Percentiles rank a stretch among this genome's conserved stretches.
These are phyloP conservation scores for Pollachius pollachius DNA, from an alignment of 2,113 vertebrate genomes.

Conservation along the genomic window DNA sequence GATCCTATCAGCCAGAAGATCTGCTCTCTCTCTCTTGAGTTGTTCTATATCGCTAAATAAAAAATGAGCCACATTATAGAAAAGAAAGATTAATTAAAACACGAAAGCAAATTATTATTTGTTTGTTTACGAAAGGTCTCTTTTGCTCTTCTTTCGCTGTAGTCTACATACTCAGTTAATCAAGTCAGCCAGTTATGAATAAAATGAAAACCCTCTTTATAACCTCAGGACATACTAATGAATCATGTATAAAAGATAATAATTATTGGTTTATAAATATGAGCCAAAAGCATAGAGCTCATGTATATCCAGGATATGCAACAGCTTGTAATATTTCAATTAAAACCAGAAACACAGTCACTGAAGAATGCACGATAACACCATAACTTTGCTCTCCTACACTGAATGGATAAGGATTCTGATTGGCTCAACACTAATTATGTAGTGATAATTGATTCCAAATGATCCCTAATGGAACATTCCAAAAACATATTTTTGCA, in stretches of 20 bases:
- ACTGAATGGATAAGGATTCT: too few species aligned
- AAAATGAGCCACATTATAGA: conserved; percentile 55
- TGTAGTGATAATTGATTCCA: too few species aligned
- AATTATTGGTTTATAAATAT: conserved; percentile 72
- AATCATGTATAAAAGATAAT: conserved; percentile 76
- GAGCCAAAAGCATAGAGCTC: conserved; percentile 60
- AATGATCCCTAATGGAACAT: too few species aligned
- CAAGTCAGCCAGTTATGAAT: conserved; percentile 62
- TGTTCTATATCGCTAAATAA: conserved; percentile 44
- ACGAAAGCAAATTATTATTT: neutral
- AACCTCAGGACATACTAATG: conserved; percentile 74
- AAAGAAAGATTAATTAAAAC: conserved; percentile 57
- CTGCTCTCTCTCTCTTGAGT: conserved; percentile 41
- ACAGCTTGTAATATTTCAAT: conserved; percentile 69
- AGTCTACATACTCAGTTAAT: conserved; percentile 12
- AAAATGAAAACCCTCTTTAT: conserved; percentile 32
- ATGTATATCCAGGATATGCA: conserved; percentile 66
- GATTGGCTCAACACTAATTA: too few species aligned
- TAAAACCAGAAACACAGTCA: conserved; percentile 60
- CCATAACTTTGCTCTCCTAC: too few species aligned
- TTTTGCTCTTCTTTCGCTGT: conserved; percentile 10
- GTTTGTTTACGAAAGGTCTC: conserved; percentile 21
- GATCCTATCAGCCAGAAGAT: conserved; percentile 31
- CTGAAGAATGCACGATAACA: too few species aligned
- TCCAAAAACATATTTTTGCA: too few species aligned